A percentile compares a stretch with the other conserved stretches of the same genome.
Conservation (phyloP, 2,113 vertebrate genomes). For the Proteles cristata region DNA sequence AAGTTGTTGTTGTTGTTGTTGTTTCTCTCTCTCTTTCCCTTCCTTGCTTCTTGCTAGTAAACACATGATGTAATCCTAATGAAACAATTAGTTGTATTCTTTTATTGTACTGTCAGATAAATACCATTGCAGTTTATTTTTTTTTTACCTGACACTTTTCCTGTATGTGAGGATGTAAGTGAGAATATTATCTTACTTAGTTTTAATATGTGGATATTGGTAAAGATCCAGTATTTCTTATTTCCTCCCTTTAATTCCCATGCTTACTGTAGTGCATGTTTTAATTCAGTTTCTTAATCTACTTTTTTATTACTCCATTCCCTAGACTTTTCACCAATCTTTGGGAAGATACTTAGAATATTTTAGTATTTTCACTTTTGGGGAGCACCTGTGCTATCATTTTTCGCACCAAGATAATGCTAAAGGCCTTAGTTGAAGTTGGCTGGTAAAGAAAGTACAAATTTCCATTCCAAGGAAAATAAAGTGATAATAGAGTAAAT, state of each 20-base stretch:
- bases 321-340: neutral
- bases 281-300: neutral
- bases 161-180: neutral
- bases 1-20: neutral
- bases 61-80: neutral
- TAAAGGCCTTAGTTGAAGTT: neutral
- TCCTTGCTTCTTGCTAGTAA: neutral
- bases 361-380: neutral
- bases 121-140: neutral
- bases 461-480: neutral
- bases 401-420: neutral
- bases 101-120: neutral
- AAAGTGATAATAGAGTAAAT: neutral
- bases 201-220: neutral
- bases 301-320: neutral
- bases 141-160: neutral
- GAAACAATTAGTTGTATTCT: neutral
- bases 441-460: neutral
- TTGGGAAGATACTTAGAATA: neutral
- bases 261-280: neutral
- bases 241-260: neutral
- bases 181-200: conserved; percentile 17
- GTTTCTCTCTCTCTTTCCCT: neutral
- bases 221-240: neutral
- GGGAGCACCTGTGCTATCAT: neutral